Evolutionary conservation across 2,888 invertebrate species (phyloP), one percentile per base, ranked within the genome.

Genomic region (Diabrotica balteata): DNA sequence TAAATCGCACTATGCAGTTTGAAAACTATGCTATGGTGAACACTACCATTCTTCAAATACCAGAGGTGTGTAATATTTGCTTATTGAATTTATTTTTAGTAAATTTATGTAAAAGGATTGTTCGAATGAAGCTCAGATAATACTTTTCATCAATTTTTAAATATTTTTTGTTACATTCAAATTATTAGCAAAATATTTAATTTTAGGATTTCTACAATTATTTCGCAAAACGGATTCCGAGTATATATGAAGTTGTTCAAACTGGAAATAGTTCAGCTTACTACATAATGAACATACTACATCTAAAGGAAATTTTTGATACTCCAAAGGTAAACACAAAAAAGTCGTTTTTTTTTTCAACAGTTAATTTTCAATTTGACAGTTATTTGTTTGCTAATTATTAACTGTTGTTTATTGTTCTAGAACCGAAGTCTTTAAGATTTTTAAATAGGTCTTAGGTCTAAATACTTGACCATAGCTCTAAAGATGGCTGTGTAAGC

Each of bases 1-100:
- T 94, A 62, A 93, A 93, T 83, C 89, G 90, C 73, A 88, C 90
- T 10, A 89, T 93, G 88, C 90, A 90, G 79, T 91, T 89, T 79
- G 90, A 90, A 75, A 89, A 89, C 76, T 86, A 87, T 78, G 90
- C 90, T 66, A 88, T 87, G 76, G 88, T 90, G 8, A 89, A 91
- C 47, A 88, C 90, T 0, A 84, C 92, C 42, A 88, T 88, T 9
- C 92, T 93, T 80, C 90, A 90, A 79, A 89, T 90, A 51, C 91
- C 91, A 8, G 89, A 90, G 81, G 87, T 88, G 77, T 50, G 59
- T 8, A 2, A 22, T 51, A 44, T 43, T 7, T 58, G 7, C 11
- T 46, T 8, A 46, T 46, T 9, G 46, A 1, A 17, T 32, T 32
- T 32, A 4, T 32, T 32, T 32, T 32, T 32, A 4, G 2, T 32